Evolutionary conservation across 2,113 vertebrate species (phyloP).

Genomic region (Bubalus kerabau): DNA sequence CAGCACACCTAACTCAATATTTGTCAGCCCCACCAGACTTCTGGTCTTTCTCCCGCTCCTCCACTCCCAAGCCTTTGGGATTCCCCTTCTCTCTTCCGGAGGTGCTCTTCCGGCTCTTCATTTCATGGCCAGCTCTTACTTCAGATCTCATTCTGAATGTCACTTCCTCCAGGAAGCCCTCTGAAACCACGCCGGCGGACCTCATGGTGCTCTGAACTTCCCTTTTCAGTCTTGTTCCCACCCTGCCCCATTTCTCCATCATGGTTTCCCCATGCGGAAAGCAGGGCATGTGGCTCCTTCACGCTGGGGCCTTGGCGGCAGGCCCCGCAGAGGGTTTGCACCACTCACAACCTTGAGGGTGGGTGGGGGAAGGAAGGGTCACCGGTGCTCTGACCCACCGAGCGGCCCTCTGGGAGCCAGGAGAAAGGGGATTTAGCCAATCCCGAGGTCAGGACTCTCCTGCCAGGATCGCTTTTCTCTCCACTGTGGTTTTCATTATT

Average conservation of each 20-base stretch:
- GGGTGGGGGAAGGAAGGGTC: background rate
- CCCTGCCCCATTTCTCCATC: background rate
- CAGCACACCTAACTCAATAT: fast-evolving
- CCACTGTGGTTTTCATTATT: constrained; percentile 27
- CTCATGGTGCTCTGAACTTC: background rate
- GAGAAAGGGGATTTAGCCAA: constrained; percentile 21
- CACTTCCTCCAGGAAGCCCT: background rate
- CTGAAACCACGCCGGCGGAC: background rate
- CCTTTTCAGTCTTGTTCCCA: background rate
- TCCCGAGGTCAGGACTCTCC: constrained; percentile 3
- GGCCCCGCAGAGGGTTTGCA: background rate
- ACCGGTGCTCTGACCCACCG: background rate
- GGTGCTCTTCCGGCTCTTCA: background rate
- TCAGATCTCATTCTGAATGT: background rate
- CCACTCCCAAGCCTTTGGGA: background rate
- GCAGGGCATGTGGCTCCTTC: background rate
- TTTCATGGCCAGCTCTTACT: background rate
- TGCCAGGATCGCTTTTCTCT: constrained; percentile 47
- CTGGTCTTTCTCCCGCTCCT: background rate
- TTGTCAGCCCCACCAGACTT: background rate
- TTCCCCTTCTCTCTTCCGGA: background rate
- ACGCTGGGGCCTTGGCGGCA: background rate
- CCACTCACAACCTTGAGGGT: background rate
- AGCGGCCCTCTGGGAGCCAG: background rate
- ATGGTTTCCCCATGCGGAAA: background rate